These are phyloP conservation scores for Oegoconia quadripuncta DNA, from an alignment of 2,888 invertebrate genomes.

Conservation along the genomic window DNA sequence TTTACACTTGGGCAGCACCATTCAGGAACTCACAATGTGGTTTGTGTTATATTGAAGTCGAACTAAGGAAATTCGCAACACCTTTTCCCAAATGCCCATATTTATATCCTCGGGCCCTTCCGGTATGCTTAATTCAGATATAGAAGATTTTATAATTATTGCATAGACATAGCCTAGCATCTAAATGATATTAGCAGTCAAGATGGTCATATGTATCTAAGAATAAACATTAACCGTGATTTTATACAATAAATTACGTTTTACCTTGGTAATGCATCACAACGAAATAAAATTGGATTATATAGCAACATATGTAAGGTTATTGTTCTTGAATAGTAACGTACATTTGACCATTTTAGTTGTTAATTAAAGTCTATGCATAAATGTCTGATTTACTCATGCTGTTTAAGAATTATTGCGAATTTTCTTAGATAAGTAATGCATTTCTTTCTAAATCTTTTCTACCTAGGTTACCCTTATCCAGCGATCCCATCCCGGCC, in stretches of 20 bases:
- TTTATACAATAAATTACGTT: too few species aligned
- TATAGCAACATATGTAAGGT: too few species aligned
- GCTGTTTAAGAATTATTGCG: conserved; percentile 29
- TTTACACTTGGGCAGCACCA: conserved; percentile 70
- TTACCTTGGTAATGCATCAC: too few species aligned
- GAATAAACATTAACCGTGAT: too few species aligned
- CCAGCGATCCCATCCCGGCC: conserved; percentile 74
- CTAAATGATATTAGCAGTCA: too few species aligned
- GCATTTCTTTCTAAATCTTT: conserved; percentile 48
- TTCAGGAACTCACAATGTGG: conserved; percentile 69
- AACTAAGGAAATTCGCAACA: conserved; percentile 51
- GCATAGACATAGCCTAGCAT: too few species aligned
- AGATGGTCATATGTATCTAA: too few species aligned
- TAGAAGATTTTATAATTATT: too few species aligned
- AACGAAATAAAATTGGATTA: too few species aligned
- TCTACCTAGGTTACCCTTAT: conserved; percentile 71
- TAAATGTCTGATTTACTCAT: conserved; percentile 26
- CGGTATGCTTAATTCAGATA: conserved; percentile 29
- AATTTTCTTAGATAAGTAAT: conserved; percentile 47
- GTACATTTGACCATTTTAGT: not conserved
- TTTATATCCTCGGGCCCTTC: conserved; percentile 9
- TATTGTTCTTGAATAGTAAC: too few species aligned
- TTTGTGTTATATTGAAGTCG: conserved; percentile 28
- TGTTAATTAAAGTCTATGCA: not conserved
- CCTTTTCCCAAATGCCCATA: conserved; percentile 16